Conservation (phyloP, 2,888 invertebrate genomes). For the Tineola bisselliella region DNA sequence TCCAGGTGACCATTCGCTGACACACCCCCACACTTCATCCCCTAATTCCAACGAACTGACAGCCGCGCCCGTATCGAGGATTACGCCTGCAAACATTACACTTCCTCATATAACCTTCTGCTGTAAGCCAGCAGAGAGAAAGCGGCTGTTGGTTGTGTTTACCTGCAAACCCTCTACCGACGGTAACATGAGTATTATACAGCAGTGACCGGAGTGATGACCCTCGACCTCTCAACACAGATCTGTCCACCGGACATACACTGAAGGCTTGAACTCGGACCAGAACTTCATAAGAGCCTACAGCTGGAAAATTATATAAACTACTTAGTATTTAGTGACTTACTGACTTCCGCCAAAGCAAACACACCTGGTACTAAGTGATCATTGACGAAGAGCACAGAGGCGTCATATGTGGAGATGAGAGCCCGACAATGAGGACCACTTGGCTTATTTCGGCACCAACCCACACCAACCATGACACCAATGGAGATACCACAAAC, state of each 20-base stretch:
- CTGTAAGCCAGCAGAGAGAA: no score
- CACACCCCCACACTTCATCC: slow-evolving; percentile 61
- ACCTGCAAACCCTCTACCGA: slow-evolving; percentile 55
- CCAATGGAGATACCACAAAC: slow-evolving; percentile 42
- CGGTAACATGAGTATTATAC: slow-evolving; percentile 31
- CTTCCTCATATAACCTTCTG: no score
- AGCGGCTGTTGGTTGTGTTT: background rate
- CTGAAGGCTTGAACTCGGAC: slow-evolving; percentile 58
- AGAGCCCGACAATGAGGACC: slow-evolving; percentile 52
- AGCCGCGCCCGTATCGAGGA: slow-evolving; percentile 51
- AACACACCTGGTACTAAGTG: slow-evolving; percentile 48
- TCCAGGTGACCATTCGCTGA: slow-evolving; percentile 57
- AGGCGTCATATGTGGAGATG: slow-evolving; percentile 47
- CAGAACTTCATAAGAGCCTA: slow-evolving; percentile 45
- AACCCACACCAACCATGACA: slow-evolving; percentile 36
- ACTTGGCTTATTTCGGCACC: slow-evolving; percentile 23
- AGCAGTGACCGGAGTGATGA: slow-evolving; percentile 36
- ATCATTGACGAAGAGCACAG: slow-evolving; percentile 54
- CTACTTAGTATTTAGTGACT: background rate
- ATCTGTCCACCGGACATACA: slow-evolving; percentile 43
- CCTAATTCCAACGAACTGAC: slow-evolving; percentile 53
- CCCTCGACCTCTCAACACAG: slow-evolving; percentile 46
- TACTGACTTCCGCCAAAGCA: no score
- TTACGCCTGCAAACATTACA: slow-evolving; percentile 32
- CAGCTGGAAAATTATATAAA: slow-evolving; percentile 25